A percentile compares a stretch with the other conserved stretches of the same genome.
phyloP scores from a whole-genome alignment of 2,797 vertebrate genomes.

The Schizopygopsis pylzovi region DNA sequence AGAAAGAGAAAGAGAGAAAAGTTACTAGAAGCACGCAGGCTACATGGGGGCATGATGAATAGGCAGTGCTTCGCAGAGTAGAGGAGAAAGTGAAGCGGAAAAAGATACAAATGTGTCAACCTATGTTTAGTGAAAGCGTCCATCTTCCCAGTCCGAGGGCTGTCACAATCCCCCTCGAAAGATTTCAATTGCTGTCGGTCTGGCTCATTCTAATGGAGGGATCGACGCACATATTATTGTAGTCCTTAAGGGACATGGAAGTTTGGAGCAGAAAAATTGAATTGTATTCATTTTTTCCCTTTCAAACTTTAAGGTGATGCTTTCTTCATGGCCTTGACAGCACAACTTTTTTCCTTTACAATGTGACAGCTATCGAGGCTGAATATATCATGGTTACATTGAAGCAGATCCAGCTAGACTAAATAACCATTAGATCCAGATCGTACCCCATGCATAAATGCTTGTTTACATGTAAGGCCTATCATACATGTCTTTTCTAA shows the following conservation, averaged over 20 bases:
- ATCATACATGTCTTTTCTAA: background rate
- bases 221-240: conserved; percentile 76
- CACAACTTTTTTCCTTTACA: conserved; percentile 8
- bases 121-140: conserved; percentile 80
- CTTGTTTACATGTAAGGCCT: background rate
- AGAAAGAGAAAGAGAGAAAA: no score
- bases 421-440: conserved; percentile 6
- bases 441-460: background rate
- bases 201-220: conserved; percentile 76
- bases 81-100: conserved; percentile 77
- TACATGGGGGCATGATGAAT: conserved; percentile 76
- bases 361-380: conserved; percentile 17
- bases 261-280: conserved; percentile 28
- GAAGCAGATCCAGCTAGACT: conserved; percentile 9
- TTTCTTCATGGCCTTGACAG: conserved; percentile 42
- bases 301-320: conserved; percentile 38
- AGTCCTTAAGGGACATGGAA: conserved; percentile 41
- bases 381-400: conserved; percentile 9
- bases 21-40: conserved; percentile 67
- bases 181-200: conserved; percentile 78
- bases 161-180: conserved; percentile 77
- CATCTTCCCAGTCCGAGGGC: conserved; percentile 75
- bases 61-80: conserved; percentile 72
- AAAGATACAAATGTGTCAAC: conserved; percentile 80
- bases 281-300: conserved; percentile 39